Evolutionary conservation across 2,113 vertebrate species (phyloP), one percentile per base, ranked within the genome.

Genomic region (Petrocephalus zakoni): DNA sequence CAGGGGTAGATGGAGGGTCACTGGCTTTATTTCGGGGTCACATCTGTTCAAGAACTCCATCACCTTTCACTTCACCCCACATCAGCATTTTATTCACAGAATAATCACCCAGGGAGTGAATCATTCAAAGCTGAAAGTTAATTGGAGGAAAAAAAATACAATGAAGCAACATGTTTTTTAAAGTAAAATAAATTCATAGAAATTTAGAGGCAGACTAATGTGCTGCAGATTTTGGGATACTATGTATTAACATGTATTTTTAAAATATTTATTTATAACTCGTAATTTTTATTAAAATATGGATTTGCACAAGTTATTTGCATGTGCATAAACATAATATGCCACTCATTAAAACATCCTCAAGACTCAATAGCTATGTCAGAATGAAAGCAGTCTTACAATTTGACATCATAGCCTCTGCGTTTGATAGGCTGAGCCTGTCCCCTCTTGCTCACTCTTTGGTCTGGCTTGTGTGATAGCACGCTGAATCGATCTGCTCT

Each of bases 1-100:
- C 88, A 34, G 86, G 85, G 87, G 19, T 78, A 85, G 25, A 56
- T 82, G 49, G 86, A 82, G 47, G 53, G 21, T 89, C 84, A 68
- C 34, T n/a, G 49, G 17, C 42, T 88, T 89, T 90, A 87, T 89
- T 88, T 87, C 85, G 72, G 85, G 89, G 91, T 91, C 88, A 91
- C 89, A 89, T 89, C 90, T 89, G 91, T 81, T 58, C 61, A 17
- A 13, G 47, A 56, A 56, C 49, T 22, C 52, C 25, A 17, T 51
- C 87, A 83, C 46, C 82, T 52, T 58, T 61, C 72, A 83, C 68
- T 53, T 53, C 5, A 72, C 51, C 7, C 58, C 56, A 61, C 64
- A 49, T 49, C 52, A 72, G 49, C 52, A 53, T 86, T 56, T 81
- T 11, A 72, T 25, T n/a, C 64, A 46, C 19, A 56, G 53, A 55